Evolutionary conservation across 2,797 vertebrate genomes (phyloP).

Genomic region (Rhyacichthys aspro): DNA sequence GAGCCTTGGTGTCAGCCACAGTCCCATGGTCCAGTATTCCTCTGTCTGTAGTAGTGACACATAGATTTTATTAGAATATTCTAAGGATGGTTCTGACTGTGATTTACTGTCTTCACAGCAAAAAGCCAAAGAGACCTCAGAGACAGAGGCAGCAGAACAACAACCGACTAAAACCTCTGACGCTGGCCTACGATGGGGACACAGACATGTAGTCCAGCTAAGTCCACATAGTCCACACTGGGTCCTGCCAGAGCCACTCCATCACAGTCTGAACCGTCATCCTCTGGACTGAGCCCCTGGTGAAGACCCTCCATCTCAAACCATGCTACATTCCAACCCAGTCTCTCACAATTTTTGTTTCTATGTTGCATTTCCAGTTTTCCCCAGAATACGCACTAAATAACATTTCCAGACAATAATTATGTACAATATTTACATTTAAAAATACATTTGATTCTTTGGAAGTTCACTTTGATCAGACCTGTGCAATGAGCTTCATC

Average conservation of each 20-base stretch:
- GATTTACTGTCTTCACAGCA: slow-evolving; percentile 78
- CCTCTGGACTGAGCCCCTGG: background rate
- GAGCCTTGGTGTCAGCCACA: background rate
- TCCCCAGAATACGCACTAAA: background rate
- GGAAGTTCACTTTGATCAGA: too few relatives aligned
- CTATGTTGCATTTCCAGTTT: background rate
- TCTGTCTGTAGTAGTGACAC: too few relatives aligned
- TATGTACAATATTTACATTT: too few relatives aligned
- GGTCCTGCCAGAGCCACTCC: slow-evolving; percentile 35
- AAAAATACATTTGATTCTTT: too few relatives aligned
- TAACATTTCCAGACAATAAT: too few relatives aligned
- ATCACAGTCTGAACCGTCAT: slow-evolving; percentile 3
- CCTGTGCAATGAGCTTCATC: too few relatives aligned
- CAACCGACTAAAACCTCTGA: slow-evolving; percentile 97
- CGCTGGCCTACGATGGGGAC: slow-evolving; percentile 96
- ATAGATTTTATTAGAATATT: background rate
- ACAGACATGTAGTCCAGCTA: slow-evolving; percentile 88
- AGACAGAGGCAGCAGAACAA: slow-evolving; percentile 97
- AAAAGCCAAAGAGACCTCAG: slow-evolving; percentile 99
- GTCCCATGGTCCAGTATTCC: background rate
- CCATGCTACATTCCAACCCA: background rate
- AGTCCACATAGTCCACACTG: too few relatives aligned
- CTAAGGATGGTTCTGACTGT: slow-evolving; percentile 28
- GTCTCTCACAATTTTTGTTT: background rate
- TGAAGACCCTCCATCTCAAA: background rate